Evolutionary conservation across 2,797 vertebrate genomes (phyloP).

Genomic region (Parotocinclus haroldoi): DNA sequence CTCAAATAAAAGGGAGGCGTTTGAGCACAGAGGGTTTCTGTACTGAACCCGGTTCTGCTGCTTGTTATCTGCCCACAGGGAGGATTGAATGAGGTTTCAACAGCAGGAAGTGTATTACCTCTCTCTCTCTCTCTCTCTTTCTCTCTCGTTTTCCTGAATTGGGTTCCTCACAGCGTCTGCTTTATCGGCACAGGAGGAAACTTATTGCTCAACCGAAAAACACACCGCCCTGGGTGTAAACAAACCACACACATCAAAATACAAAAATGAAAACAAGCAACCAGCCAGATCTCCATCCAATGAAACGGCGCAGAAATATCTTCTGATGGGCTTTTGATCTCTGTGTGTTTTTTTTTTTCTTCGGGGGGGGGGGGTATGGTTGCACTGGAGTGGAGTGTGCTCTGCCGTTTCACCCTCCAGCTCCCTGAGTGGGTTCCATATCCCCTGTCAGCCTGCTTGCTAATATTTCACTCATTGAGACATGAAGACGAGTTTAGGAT

Average conservation of each 20-base stretch:
- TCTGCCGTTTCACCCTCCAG: too few species aligned
- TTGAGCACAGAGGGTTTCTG: slow-evolving; percentile 2
- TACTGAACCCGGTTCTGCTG: slow-evolving; percentile 4
- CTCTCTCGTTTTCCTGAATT: slow-evolving; percentile 33
- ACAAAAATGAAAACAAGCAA: not conserved
- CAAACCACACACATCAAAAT: slow-evolving; percentile 33
- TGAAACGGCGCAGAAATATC: not conserved
- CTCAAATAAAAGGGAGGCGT: slow-evolving; percentile 11
- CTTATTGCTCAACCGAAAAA: slow-evolving; percentile 36
- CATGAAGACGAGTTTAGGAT: too few species aligned
- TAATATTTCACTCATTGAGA: too few species aligned
- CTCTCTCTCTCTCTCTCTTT: slow-evolving; percentile 35
- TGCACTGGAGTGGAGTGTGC: not conserved
- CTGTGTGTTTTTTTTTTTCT: too few species aligned
- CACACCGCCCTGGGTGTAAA: slow-evolving; percentile 37
- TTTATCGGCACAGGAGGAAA: slow-evolving; percentile 36
- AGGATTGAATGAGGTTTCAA: not conserved
- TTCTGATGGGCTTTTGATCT: too few species aligned
- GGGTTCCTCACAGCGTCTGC: slow-evolving; percentile 22
- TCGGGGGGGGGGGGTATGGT: not conserved
- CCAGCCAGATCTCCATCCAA: slow-evolving; percentile 11
- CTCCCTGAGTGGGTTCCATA: too few species aligned
- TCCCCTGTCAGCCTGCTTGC: too few species aligned
- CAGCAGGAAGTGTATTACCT: not conserved
- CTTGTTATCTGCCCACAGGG: slow-evolving; percentile 37